Evolutionary conservation across 1,140 invertebrate species (phyloP).

Genomic region (Semibalanus balanoides): DNA sequence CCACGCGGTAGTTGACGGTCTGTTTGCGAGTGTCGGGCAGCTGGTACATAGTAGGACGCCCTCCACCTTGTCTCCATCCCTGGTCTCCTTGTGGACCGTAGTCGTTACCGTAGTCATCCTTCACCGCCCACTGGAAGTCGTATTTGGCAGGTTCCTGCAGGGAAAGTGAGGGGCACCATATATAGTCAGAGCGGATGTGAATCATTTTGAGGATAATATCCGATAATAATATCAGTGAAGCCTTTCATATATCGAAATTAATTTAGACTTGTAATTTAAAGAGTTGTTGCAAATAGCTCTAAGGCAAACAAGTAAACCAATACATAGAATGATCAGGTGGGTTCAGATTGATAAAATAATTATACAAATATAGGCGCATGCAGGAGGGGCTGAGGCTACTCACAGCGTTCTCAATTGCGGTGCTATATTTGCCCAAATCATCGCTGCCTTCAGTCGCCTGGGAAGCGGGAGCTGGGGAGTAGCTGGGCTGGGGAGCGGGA

Average conservation of each 20-base stretch:
- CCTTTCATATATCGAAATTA: too few species aligned
- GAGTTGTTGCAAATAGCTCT: too few species aligned
- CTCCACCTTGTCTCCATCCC: conserved; percentile 9
- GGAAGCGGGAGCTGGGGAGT: not conserved
- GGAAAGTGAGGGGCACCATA: not conserved
- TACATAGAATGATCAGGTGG: too few species aligned
- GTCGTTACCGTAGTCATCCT: conserved; percentile 13
- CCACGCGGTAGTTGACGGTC: conserved; percentile 7
- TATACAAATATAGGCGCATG: not conserved
- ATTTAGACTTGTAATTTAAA: too few species aligned
- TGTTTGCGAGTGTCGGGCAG: conserved; percentile 10
- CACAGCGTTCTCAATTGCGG: not conserved
- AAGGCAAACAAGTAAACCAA: too few species aligned
- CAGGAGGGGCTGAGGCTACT: not conserved
- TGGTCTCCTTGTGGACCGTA: conserved; percentile 17
- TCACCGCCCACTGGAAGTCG: not conserved
- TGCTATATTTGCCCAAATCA: not conserved
- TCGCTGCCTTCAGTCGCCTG: not conserved
- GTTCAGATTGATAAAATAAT: not conserved
- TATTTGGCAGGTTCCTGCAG: not conserved
- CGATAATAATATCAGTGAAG: too few species aligned
- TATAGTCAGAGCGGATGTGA: not conserved
- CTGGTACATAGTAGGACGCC: conserved; percentile 6
- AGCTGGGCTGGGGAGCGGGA: not conserved
- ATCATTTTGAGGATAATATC: too few species aligned